Percentiles rank a stretch among this genome's conserved stretches.
These are phyloP conservation scores for Pomatostomus ruficeps DNA, from an alignment of 2,113 vertebrate genomes.

Conservation along the genomic window DNA sequence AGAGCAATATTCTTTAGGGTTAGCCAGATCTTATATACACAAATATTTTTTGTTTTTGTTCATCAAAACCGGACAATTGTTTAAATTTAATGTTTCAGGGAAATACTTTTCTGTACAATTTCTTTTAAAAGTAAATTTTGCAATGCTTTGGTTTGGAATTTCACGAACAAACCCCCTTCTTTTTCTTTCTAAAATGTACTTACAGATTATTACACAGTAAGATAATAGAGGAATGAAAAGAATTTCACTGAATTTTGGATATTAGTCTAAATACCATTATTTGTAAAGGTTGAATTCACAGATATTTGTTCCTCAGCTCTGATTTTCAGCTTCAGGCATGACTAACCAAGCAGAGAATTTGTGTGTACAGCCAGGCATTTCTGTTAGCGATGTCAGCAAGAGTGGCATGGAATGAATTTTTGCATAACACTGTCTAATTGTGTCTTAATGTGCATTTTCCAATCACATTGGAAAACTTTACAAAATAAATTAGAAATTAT, in stretches of 20 bases:
- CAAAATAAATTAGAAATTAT: too few species aligned
- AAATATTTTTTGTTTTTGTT: neutral
- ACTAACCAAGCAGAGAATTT: neutral
- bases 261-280: neutral
- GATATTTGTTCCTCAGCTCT: neutral
- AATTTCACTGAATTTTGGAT: neutral
- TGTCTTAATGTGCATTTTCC: neutral
- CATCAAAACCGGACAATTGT: neutral
- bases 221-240: neutral
- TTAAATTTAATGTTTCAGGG: neutral
- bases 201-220: neutral
- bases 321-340: neutral
- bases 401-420: neutral
- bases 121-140: neutral
- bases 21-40: neutral
- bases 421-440: neutral
- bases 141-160: neutral
- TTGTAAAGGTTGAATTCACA: neutral
- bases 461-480: rapidly evolving
- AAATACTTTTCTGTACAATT: neutral
- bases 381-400: neutral
- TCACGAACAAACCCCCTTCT: neutral
- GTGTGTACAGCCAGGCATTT: neutral
- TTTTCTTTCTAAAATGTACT: neutral
- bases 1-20: neutral